Base-by-base conservation (phyloP, 2,113 vertebrate genomes). In the Pachycephala philippinensis region DNA sequence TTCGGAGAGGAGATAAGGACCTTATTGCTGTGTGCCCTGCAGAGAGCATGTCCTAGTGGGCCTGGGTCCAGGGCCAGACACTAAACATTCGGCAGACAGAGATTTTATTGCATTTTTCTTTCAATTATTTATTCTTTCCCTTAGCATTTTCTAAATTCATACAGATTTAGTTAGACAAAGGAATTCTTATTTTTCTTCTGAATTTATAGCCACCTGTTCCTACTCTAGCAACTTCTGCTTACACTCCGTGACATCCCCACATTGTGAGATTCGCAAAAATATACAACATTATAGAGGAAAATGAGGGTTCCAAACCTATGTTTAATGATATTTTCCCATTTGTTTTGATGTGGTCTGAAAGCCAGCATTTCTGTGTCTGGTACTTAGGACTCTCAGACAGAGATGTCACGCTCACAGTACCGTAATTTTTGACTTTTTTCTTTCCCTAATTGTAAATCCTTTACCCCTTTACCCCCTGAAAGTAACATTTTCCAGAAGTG, bases 401-500 rank as follows among this genome's bases (percentile, higher is more conserved):
- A 80, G 28, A 65, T 86, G 66, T 83, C 37, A 53, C 0, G 37
- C 53, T 74, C 16, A 64, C 39, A 44, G 44, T 77, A 69, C 45
- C 45, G 10, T 28, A 83, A 77, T 74, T 65, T 66, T 87, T 84
- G 13, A n/a, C 3, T 2, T 10, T 80, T 83, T 80, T 44, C 26
- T 42, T 81, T 26, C 4, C 4, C 5, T 69, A 69, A 59, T 42
- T 83, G 24, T 77, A 77, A 92, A 86, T 92, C 30, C n/a, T 86
- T 88, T 96, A 84, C 79, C 63, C 30, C n/a, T 86, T 88, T 96
- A 80, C 79, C 63, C 82, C 59, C 54, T 59, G 68, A 94, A 93
- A 92, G 31, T 54, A 93, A 94, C 75, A 89, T 81, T 90, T 95
- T 94, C 92, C 94, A 94, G 94, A 92, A 97, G 83, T 50, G 54